Evolutionary conservation across 1,140 invertebrate genomes (phyloP).

Genomic region (Aphaenogaster ashmeadi): DNA sequence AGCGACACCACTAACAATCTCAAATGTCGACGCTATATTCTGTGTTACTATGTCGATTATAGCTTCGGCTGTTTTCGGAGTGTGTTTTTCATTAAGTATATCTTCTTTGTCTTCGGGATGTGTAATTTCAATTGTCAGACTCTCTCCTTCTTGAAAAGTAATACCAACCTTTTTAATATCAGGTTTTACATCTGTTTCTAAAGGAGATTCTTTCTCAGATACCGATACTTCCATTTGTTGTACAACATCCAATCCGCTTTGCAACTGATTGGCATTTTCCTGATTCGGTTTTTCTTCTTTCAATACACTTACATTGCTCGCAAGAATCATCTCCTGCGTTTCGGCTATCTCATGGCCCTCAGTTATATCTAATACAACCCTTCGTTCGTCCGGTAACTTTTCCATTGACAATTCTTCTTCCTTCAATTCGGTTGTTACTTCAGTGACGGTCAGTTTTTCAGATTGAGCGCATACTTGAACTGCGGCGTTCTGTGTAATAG

Average conservation of each 20-base stretch:
- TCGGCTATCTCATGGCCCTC: slow-evolving; percentile 85
- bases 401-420: slow-evolving; percentile 78
- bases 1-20: slow-evolving; percentile 84
- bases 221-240: slow-evolving; percentile 85
- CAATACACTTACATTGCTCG: slow-evolving; percentile 78
- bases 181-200: slow-evolving; percentile 84
- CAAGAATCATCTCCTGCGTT: slow-evolving; percentile 84
- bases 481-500: slow-evolving; percentile 81
- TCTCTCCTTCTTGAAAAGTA: slow-evolving; percentile 86
- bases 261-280: slow-evolving; percentile 82
- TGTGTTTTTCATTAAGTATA: slow-evolving; percentile 79
- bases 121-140: slow-evolving; percentile 86
- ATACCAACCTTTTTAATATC: slow-evolving; percentile 85
- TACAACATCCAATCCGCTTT: slow-evolving; percentile 83
- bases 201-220: slow-evolving; percentile 88
- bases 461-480: slow-evolving; percentile 76
- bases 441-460: slow-evolving; percentile 80
- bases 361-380: slow-evolving; percentile 83
- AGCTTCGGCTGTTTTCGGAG: slow-evolving; percentile 85
- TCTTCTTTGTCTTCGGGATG: slow-evolving; percentile 87
- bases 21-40: slow-evolving; percentile 87
- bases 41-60: slow-evolving; percentile 86
- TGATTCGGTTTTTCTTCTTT: slow-evolving; percentile 77
- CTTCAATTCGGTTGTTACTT: slow-evolving; percentile 78
- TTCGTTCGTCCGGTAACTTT: slow-evolving; percentile 82